phyloP scores from a whole-genome alignment of 2,888 invertebrate species.

The Lycia hirtaria region DNA sequence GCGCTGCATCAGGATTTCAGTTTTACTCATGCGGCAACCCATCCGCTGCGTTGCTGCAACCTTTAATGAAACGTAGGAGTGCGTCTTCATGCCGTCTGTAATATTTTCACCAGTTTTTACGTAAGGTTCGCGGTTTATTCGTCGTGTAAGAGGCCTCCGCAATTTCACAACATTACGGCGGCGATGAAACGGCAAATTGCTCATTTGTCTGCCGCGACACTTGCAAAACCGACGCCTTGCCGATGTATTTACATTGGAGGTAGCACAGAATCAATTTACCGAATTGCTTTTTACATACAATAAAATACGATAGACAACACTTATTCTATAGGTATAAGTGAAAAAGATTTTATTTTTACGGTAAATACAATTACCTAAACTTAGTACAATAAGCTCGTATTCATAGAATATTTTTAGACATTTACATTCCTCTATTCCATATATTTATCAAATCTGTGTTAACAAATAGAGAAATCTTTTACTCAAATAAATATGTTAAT shows the following conservation, averaged over 20 bases:
- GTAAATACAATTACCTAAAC: too few species aligned
- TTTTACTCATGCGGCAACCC: neutral
- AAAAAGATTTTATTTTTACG: neutral
- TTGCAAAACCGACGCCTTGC: slow-evolving; percentile 57
- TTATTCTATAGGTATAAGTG: neutral
- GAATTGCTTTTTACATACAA: slow-evolving; percentile 12
- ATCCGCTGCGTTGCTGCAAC: neutral
- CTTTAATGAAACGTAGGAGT: slow-evolving; percentile 12
- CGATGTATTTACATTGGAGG: slow-evolving; percentile 43
- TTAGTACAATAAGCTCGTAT: too few species aligned
- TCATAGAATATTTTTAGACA: too few species aligned
- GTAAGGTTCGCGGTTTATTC: slow-evolving; percentile 28
- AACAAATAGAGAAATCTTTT: too few species aligned
- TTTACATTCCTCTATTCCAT: too few species aligned
- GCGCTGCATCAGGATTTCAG: too few species aligned
- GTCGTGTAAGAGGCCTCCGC: slow-evolving; percentile 57
- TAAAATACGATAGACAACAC: neutral
- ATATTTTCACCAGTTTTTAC: slow-evolving; percentile 29
- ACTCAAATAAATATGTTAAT: neutral
- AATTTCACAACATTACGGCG: slow-evolving; percentile 70
- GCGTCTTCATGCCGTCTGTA: slow-evolving; percentile 3
- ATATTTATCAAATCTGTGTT: too few species aligned
- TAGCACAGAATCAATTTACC: slow-evolving; percentile 33
- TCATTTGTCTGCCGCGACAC: slow-evolving; percentile 72
- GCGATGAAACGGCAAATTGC: slow-evolving; percentile 77